A percentile compares a stretch with the other conserved stretches of the same genome.
These are phyloP conservation scores for Mnemiopsis leidyi DNA, from an alignment of 37 sponge, comb jelly and placozoan genomes.

Conservation along the genomic window DNA sequence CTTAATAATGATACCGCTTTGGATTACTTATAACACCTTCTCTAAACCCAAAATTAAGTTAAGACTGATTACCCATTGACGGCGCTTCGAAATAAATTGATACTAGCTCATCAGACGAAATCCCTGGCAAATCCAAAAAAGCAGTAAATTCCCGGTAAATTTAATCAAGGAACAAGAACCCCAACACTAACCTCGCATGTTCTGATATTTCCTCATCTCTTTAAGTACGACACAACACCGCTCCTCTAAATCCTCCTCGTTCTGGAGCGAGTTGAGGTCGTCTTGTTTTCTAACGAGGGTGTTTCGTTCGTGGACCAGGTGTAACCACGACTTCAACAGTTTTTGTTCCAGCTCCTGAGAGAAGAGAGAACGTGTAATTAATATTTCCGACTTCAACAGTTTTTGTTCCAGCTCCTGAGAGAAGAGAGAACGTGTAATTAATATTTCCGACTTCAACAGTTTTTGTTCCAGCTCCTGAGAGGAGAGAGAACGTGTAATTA, in stretches of 20 bases:
- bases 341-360: conserved; percentile 42
- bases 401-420: conserved; percentile 42
- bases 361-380: too few species aligned
- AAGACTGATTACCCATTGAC: too few species aligned
- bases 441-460: neutral
- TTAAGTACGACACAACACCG: neutral
- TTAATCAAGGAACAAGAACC: too few species aligned
- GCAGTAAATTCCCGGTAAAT: too few species aligned
- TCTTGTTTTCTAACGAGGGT: conserved; percentile 50
- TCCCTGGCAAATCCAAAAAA: too few species aligned
- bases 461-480: conserved; percentile 42
- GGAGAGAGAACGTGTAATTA: too few species aligned
- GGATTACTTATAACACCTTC: too few species aligned
- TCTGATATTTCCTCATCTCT: conserved; percentile 32
- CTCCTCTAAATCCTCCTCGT: conserved; percentile 50
- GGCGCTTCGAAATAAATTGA: too few species aligned
- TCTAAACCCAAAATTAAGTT: too few species aligned
- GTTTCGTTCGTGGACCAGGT: conserved; percentile 43
- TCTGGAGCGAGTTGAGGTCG: conserved; percentile 18
- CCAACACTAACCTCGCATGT: neutral
- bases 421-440: too few species aligned
- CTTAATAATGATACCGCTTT: too few species aligned
- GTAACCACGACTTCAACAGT: conserved; percentile 12
- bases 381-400: neutral
- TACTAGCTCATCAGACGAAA: too few species aligned